phyloP scores from a whole-genome alignment of 1,140 invertebrate species.

The Musca domestica region DNA sequence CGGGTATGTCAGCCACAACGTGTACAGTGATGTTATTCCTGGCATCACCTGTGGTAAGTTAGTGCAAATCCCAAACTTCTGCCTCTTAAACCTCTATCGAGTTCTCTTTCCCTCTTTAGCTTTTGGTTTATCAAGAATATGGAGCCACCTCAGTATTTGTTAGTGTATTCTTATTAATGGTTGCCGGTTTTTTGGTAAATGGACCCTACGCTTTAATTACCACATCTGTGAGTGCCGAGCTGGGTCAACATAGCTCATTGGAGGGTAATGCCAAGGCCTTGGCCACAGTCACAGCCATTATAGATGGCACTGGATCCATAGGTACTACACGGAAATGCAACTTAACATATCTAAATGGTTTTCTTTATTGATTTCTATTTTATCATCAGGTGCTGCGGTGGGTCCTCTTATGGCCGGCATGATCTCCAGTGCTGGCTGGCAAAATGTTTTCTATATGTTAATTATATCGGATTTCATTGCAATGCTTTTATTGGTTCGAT shows the following conservation, averaged over 20 bases:
- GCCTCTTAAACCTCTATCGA: slow-evolving; percentile 61
- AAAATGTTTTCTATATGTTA: slow-evolving; percentile 89
- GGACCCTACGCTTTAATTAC: slow-evolving; percentile 95
- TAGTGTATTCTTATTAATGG: slow-evolving; percentile 71
- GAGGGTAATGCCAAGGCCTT: slow-evolving; percentile 84
- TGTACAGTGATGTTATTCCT: slow-evolving; percentile 79
- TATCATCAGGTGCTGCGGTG: slow-evolving; percentile 67
- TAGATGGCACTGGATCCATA: slow-evolving; percentile 93
- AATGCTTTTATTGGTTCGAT: slow-evolving; percentile 64
- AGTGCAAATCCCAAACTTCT: neutral
- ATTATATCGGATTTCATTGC: slow-evolving; percentile 80
- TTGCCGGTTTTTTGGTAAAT: slow-evolving; percentile 84
- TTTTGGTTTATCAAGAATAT: slow-evolving; percentile 75
- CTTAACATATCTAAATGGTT: neutral
- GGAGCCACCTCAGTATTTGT: slow-evolving; percentile 62
- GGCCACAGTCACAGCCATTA: slow-evolving; percentile 94
- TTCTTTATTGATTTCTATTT: slow-evolving; percentile 55
- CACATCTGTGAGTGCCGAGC: slow-evolving; percentile 91
- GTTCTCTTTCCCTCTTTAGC: slow-evolving; percentile 66
- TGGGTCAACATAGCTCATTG: slow-evolving; percentile 80
- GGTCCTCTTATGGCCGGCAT: slow-evolving; percentile 88
- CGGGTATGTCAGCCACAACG: slow-evolving; percentile 78
- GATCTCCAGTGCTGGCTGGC: slow-evolving; percentile 72
- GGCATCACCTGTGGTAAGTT: slow-evolving; percentile 79
- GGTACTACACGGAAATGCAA: slow-evolving; percentile 54